Conservation (phyloP, 2,113 vertebrate species). For the Turdus rufiventris region DNA sequence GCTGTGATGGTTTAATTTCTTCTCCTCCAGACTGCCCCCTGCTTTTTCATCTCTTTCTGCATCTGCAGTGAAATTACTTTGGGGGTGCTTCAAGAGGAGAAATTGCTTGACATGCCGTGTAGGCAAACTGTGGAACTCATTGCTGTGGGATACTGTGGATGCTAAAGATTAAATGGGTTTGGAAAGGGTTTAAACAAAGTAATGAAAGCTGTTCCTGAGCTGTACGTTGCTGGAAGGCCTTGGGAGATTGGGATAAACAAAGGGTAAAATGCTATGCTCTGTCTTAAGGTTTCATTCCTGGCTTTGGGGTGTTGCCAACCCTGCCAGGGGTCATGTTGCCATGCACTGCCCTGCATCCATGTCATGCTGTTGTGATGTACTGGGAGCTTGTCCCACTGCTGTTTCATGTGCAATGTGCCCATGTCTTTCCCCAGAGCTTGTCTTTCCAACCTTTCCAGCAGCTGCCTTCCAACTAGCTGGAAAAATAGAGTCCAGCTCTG, state of each 20-base stretch:
- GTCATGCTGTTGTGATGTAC: not conserved
- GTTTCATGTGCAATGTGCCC: not conserved
- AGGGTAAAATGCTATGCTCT: not conserved
- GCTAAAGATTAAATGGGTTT: slow-evolving; percentile 5
- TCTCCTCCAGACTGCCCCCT: not conserved
- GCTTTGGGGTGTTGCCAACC: not conserved
- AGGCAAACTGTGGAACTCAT: not conserved
- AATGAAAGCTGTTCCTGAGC: not conserved
- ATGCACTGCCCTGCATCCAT: not conserved
- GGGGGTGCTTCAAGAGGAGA: not conserved
- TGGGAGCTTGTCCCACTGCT: not conserved
- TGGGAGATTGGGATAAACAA: not conserved
- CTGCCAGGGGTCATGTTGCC: not conserved
- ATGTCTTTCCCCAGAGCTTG: not conserved
- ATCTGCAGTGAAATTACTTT: slow-evolving; percentile 9
- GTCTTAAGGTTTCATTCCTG: not conserved
- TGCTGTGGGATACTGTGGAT: slow-evolving; percentile 9
- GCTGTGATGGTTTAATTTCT: slow-evolving; percentile 7
- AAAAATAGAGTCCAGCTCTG: not conserved
- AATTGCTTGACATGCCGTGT: not conserved
- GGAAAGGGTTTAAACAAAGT: not conserved
- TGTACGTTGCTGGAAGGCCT: not conserved
- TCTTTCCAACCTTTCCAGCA: not conserved
- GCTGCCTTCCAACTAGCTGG: not conserved
- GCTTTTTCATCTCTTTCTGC: slow-evolving; percentile 26